These are phyloP conservation scores for Thermophis baileyi DNA, from an alignment of 2,113 vertebrate genomes.

Conservation along the genomic window DNA sequence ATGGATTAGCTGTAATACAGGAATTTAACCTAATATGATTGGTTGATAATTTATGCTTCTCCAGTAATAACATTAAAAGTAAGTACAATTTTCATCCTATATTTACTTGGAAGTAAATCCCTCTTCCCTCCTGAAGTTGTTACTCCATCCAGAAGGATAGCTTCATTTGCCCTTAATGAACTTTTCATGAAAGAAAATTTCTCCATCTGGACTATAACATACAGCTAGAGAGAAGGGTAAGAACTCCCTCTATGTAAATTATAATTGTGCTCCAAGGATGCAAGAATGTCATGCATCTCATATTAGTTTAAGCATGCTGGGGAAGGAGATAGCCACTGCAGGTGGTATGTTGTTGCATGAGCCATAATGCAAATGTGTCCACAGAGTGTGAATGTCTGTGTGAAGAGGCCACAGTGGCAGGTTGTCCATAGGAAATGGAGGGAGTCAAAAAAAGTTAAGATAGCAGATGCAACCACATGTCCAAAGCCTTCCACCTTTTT, in stretches of 20 bases:
- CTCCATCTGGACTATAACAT: not conserved
- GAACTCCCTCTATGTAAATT: not conserved
- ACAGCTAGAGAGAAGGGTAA: not conserved
- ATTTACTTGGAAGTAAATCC: not conserved
- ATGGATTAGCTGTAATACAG: not conserved
- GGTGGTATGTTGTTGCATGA: not conserved
- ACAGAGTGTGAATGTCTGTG: not conserved
- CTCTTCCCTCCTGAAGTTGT: not conserved
- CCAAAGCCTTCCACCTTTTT: not conserved
- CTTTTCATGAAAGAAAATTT: not conserved
- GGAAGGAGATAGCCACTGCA: not conserved
- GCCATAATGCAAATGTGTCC: not conserved
- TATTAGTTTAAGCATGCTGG: not conserved
- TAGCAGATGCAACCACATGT: not conserved
- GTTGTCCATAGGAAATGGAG: not conserved
- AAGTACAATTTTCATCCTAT: not conserved
- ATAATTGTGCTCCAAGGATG: not conserved
- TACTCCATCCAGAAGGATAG: not conserved
- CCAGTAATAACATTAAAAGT: not conserved
- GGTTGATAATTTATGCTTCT: not conserved
- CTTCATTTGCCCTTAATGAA: not conserved
- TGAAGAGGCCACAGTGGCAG: not conserved
- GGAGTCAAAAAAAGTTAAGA: not conserved
- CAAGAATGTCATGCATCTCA: not conserved
- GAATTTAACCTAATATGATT: not conserved